A percentile compares a stretch with the other conserved stretches of the same genome.
These are phyloP conservation scores for Nothobranchius kuhntae DNA, from an alignment of 2,113 vertebrate genomes.

Conservation along the genomic window DNA sequence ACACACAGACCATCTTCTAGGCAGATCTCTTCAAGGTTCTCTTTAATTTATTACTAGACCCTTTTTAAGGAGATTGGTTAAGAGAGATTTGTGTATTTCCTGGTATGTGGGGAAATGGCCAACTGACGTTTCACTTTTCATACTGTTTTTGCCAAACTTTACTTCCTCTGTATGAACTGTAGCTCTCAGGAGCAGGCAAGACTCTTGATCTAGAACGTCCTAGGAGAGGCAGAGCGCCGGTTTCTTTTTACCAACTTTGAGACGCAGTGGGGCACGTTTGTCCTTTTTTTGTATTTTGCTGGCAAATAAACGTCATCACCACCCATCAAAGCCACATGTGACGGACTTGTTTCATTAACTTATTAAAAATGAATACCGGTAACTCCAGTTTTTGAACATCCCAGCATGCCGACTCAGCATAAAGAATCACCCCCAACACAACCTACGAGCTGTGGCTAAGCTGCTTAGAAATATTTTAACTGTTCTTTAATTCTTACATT, in stretches of 20 bases:
- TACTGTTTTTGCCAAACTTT: constrained; percentile 74
- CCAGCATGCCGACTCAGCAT: constrained; percentile 57
- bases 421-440: constrained; percentile 3
- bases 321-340: constrained; percentile 60
- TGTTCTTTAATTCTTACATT: constrained; percentile 46
- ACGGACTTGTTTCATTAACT: constrained; percentile 72
- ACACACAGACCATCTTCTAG: constrained; percentile 78
- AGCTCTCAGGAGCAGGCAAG: constrained; percentile 46
- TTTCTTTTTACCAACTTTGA: constrained; percentile 52
- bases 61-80: constrained; percentile 68
- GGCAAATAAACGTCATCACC: constrained; percentile 65
- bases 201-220: constrained; percentile 30
- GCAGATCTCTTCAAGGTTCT: constrained; percentile 77
- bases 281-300: constrained; percentile 62
- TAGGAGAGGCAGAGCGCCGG: constrained; percentile 33
- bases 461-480: constrained; percentile 40
- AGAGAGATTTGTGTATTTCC: constrained; percentile 35
- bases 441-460: constrained; percentile 48
- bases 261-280: constrained; percentile 62
- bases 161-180: constrained; percentile 60
- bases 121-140: constrained; percentile 55
- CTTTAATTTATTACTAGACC: constrained; percentile 83
- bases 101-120: constrained; percentile 42
- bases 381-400: constrained; percentile 55
- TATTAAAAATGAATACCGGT: constrained; percentile 36